These are phyloP conservation scores for Trichosurus vulpecula DNA, from an alignment of 2,797 vertebrate genomes.

Conservation along the genomic window DNA sequence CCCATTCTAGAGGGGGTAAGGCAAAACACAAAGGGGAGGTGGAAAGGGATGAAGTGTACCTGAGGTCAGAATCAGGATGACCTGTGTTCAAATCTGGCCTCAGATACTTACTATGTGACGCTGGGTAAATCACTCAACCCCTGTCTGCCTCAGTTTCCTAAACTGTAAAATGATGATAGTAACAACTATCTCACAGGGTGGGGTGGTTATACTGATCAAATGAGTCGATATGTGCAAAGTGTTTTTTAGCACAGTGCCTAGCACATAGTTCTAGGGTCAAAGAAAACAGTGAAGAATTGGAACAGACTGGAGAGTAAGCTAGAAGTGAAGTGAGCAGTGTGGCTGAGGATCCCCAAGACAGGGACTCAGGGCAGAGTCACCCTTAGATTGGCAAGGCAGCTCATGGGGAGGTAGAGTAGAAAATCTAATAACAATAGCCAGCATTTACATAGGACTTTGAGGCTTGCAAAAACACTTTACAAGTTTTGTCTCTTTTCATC, in stretches of 20 bases:
- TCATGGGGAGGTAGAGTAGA: too few species aligned
- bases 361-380: too few species aligned
- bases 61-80: background rate
- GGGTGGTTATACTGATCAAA: background rate
- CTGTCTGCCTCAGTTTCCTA: background rate
- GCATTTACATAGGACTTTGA: too few species aligned
- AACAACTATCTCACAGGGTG: background rate
- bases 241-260: background rate
- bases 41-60: background rate
- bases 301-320: background rate
- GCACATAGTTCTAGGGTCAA: background rate
- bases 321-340: background rate
- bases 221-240: background rate
- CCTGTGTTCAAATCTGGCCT: background rate
- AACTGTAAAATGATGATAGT: background rate
- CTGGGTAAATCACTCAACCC: background rate
- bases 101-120: background rate
- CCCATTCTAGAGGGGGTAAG: background rate
- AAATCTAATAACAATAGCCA: too few species aligned
- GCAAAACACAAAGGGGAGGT: background rate
- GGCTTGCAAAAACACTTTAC: too few species aligned
- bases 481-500: too few species aligned
- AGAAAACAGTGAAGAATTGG: background rate
- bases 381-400: too few species aligned
- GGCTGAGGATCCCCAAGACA: too few species aligned